Evolutionary conservation across 2,888 invertebrate species (phyloP).

Genomic region (Baronia brevicornis): DNA sequence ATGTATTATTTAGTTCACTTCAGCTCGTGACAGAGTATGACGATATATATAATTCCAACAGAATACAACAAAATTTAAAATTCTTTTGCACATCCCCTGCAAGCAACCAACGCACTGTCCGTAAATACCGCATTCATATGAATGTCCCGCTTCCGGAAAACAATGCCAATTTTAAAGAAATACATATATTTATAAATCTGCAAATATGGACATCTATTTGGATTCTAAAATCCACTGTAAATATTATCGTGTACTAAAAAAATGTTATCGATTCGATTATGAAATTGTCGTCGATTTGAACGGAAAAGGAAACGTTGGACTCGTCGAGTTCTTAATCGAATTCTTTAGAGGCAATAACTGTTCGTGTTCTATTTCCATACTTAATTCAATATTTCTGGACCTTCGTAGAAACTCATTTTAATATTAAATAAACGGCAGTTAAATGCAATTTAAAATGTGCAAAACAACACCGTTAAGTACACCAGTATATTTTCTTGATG

Average conservation of each 20-base stretch:
- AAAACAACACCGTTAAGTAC: too few species aligned
- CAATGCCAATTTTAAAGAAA: conserved; percentile 71
- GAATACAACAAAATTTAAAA: conserved; percentile 51
- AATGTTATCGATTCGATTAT: conserved; percentile 18
- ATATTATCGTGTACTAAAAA: too few species aligned
- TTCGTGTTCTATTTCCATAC: too few species aligned
- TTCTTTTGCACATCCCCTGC: conserved; percentile 65
- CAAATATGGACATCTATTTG: conserved; percentile 2
- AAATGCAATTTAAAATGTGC: conserved; percentile 6
- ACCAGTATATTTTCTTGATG: conserved; percentile 12
- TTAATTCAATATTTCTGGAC: too few species aligned
- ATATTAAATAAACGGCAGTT: conserved; percentile 12
- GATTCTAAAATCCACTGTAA: too few species aligned
- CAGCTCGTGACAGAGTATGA: conserved; percentile 49
- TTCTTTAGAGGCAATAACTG: too few species aligned
- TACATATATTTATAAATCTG: conserved; percentile 13
- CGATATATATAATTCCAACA: conserved; percentile 29
- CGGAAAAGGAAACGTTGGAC: too few species aligned
- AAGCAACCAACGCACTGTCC: conserved; percentile 65
- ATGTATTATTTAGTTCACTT: neutral
- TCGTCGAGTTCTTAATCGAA: too few species aligned
- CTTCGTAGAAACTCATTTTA: too few species aligned
- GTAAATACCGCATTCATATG: conserved; percentile 47
- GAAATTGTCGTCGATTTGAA: conserved; percentile 1
- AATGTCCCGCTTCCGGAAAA: conserved; percentile 67